Evolutionary conservation across 1,140 invertebrate genomes (phyloP).

Genomic region (Colletes gigas): DNA sequence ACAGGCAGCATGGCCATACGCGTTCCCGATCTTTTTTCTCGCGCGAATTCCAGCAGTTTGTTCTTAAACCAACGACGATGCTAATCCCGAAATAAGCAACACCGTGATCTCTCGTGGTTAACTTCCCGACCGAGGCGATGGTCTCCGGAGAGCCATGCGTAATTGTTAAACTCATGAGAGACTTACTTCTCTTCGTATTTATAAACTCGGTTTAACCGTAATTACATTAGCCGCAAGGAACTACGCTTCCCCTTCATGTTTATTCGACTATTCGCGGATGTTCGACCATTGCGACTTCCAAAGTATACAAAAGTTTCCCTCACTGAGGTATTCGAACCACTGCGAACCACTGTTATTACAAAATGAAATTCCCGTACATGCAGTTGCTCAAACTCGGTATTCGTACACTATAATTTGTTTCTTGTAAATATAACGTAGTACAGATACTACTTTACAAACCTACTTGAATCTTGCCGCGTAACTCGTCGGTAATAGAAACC

Average conservation of each 20-base stretch:
- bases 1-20: conserved; percentile 26
- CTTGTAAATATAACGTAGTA: too few species aligned
- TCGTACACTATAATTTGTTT: too few species aligned
- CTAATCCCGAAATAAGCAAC: conserved; percentile 26
- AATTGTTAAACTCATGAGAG: conserved; percentile 34
- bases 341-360: too few species aligned
- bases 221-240: conserved; percentile 7
- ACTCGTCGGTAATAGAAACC: too few species aligned
- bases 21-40: neutral
- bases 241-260: neutral
- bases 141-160: conserved; percentile 8
- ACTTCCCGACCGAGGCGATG: neutral
- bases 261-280: neutral
- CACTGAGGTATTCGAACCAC: too few species aligned
- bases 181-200: conserved; percentile 20
- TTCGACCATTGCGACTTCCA: conserved; percentile 1
- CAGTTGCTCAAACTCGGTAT: too few species aligned
- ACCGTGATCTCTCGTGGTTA: conserved; percentile 14
- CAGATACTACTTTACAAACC: too few species aligned
- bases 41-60: conserved; percentile 7
- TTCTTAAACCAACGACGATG: neutral
- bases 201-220: conserved; percentile 6
- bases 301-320: neutral
- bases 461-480: too few species aligned
- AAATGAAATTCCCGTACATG: too few species aligned